Percentiles rank a stretch among this genome's conserved stretches.
Conservation (phyloP, 2,113 vertebrate genomes). For the Hucho hucho region DNA sequence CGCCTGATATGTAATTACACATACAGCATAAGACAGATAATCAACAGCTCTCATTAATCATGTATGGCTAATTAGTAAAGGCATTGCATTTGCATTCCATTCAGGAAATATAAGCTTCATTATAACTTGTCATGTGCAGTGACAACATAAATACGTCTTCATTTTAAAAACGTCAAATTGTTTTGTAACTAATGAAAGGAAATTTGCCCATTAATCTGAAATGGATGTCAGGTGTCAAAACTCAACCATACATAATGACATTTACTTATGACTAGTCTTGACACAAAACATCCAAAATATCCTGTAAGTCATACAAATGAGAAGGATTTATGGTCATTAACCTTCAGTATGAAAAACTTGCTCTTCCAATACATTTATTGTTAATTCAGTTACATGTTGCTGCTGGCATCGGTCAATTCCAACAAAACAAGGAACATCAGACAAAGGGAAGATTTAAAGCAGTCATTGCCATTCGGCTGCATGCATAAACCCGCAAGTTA, state of each 20-base stretch:
- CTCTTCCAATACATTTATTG: neutral
- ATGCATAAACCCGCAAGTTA: too few relatives aligned
- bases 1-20: neutral
- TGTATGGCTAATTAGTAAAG: neutral
- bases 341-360: neutral
- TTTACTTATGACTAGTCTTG: too few relatives aligned
- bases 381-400: neutral
- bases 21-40: neutral
- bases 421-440: neutral
- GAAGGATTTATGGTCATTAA: neutral
- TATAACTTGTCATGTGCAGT: neutral
- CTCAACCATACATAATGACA: too few relatives aligned
- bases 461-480: neutral
- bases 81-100: neutral
- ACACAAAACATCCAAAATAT: too few relatives aligned
- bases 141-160: neutral
- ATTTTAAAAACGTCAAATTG: neutral
- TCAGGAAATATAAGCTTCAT: neutral
- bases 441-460: neutral
- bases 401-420: neutral
- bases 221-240: too few relatives aligned
- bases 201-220: too few relatives aligned
- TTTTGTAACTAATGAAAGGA: neutral
- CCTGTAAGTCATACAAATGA: too few relatives aligned
- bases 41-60: neutral